phyloP scores from a whole-genome alignment of 2,888 invertebrate genomes.

The Phaedon cochleariae region DNA sequence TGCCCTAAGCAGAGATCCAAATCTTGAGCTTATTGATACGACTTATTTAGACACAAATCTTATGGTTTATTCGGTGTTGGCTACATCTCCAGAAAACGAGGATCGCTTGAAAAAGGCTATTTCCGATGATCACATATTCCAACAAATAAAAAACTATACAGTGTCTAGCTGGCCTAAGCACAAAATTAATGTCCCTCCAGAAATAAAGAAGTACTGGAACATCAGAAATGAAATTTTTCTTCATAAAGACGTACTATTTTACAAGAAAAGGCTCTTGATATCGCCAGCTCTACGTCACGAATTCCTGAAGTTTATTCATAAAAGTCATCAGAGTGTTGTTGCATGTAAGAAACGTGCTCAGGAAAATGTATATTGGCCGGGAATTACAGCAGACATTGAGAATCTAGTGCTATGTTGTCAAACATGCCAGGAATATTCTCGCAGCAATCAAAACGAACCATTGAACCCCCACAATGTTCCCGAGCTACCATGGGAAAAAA shows the following conservation, averaged over 20 bases:
- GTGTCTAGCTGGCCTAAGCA: neutral
- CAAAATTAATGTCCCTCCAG: neutral
- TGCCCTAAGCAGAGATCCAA: constrained; percentile 25
- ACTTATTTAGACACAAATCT: neutral
- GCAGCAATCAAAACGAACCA: constrained; percentile 27
- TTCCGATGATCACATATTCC: neutral
- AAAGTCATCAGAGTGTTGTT: constrained; percentile 28
- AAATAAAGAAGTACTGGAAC: neutral
- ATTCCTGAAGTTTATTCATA: constrained; percentile 9
- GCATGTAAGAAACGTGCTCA: constrained; percentile 32
- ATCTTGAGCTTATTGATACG: neutral
- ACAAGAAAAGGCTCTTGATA: neutral
- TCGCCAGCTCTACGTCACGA: neutral
- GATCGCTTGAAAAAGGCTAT: neutral
- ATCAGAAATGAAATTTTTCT: neutral
- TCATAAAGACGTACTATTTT: neutral
- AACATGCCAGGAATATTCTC: constrained; percentile 30
- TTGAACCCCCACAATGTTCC: constrained; percentile 26
- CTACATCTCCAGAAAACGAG: neutral
- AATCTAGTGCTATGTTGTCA: constrained; percentile 29
- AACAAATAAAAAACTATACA: neutral
- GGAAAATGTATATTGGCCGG: constrained; percentile 45
- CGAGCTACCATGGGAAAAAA: constrained; percentile 34
- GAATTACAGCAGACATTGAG: constrained; percentile 40
- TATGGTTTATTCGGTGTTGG: neutral